Evolutionary conservation across 1,140 invertebrate species (phyloP).

Genomic region (Sitobion miscanthi): DNA sequence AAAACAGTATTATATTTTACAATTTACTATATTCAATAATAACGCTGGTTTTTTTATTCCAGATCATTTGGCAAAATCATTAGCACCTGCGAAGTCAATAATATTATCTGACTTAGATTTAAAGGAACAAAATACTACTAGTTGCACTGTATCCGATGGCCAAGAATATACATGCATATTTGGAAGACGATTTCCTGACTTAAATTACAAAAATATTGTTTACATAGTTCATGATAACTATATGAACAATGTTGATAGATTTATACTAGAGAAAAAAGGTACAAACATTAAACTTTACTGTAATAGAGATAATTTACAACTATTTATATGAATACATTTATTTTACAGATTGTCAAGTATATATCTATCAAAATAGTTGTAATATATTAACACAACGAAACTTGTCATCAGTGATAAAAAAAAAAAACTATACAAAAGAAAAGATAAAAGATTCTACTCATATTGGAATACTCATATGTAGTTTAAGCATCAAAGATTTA

Average conservation of each 20-base stretch:
- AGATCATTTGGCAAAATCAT: slow-evolving; percentile 25
- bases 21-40: not conserved
- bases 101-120: slow-evolving; percentile 33
- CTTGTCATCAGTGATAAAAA: slow-evolving; percentile 68
- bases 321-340: not conserved
- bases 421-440: slow-evolving; percentile 83
- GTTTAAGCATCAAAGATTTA: slow-evolving; percentile 82
- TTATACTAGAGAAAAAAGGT: slow-evolving; percentile 42
- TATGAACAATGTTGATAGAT: slow-evolving; percentile 44
- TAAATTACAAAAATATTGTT: slow-evolving; percentile 40
- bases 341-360: slow-evolving; percentile 41
- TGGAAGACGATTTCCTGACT: slow-evolving; percentile 29
- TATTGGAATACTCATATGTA: slow-evolving; percentile 88
- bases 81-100: not conserved
- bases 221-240: slow-evolving; percentile 37
- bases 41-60: not conserved
- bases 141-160: not conserved
- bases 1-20: not conserved
- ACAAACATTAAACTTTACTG: not conserved
- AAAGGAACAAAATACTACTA: not conserved
- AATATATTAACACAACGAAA: not conserved
- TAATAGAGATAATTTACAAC: not conserved
- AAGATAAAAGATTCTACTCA: slow-evolving; percentile 86
- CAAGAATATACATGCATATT: not conserved
- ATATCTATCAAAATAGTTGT: slow-evolving; percentile 32